phyloP scores from a whole-genome alignment of 2,888 invertebrate genomes.

The Gortyna flavago region DNA sequence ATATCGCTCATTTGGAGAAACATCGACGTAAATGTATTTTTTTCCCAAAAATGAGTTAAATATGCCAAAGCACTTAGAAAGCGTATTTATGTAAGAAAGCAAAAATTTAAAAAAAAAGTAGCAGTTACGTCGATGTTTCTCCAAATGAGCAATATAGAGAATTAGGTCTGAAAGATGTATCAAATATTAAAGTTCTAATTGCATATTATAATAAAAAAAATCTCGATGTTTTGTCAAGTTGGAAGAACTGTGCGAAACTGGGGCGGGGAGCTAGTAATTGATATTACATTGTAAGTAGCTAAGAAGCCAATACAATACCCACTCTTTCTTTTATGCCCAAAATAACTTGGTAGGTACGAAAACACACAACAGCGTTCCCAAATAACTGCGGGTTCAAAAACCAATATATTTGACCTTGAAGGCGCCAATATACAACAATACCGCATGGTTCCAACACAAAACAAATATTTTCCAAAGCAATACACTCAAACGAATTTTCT shows the following conservation, averaged over 20 bases:
- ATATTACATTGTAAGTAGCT: not conserved
- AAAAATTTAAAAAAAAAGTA: no score
- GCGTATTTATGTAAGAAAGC: no score
- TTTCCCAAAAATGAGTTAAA: no score
- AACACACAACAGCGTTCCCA: slow-evolving; percentile 2
- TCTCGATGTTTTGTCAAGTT: not conserved
- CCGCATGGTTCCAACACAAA: slow-evolving; percentile 42
- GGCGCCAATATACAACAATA: slow-evolving; percentile 44
- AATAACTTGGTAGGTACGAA: not conserved
- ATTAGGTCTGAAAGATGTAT: not conserved
- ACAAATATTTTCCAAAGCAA: slow-evolving; percentile 57
- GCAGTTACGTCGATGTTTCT: no score
- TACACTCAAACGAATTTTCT: slow-evolving; percentile 60
- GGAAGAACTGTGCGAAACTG: not conserved
- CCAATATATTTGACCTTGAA: slow-evolving; percentile 41
- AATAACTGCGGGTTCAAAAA: slow-evolving; percentile 18
- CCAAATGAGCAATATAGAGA: no score
- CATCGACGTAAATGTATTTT: no score
- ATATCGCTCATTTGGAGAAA: no score
- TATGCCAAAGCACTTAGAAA: no score
- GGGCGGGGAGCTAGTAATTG: no score
- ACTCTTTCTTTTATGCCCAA: not conserved
- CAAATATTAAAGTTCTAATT: not conserved
- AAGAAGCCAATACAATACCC: not conserved
- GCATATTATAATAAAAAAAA: not conserved